A percentile compares a stretch with the other conserved stretches of the same genome.
Evolutionary conservation across 2,113 vertebrate species (phyloP).

Genomic region (Neolamprologus fasciatus): DNA sequence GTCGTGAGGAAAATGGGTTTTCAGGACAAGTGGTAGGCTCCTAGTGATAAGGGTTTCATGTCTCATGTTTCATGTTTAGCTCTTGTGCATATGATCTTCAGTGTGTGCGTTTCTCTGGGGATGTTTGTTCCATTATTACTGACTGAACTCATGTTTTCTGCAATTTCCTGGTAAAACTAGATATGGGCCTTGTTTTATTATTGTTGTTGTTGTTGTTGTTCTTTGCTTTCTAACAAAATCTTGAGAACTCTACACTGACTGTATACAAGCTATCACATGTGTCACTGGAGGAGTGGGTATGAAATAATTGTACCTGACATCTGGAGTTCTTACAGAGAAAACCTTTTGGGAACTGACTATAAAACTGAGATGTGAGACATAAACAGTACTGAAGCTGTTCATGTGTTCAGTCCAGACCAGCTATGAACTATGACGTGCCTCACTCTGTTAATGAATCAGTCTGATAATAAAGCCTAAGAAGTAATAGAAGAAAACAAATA

Average conservation of each 20-base stretch:
- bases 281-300: background rate
- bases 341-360: background rate
- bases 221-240: background rate
- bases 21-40: slow-evolving; percentile 9
- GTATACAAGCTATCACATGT: background rate
- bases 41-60: background rate
- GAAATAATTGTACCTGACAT: background rate
- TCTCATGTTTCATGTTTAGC: background rate
- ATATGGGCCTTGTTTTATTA: background rate
- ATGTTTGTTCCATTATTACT: background rate
- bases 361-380: background rate
- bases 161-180: background rate
- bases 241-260: background rate
- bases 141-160: background rate
- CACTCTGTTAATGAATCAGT: background rate
- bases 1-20: slow-evolving; percentile 28
- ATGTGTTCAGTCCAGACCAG: background rate
- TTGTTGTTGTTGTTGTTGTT: background rate
- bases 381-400: background rate
- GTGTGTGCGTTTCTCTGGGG: background rate
- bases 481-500: background rate
- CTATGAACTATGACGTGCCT: background rate
- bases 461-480: background rate
- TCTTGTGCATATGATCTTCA: slow-evolving; percentile 11
- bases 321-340: background rate